Evolutionary conservation across 2,888 invertebrate genomes (phyloP).

Genomic region (Saturnia japonica): DNA sequence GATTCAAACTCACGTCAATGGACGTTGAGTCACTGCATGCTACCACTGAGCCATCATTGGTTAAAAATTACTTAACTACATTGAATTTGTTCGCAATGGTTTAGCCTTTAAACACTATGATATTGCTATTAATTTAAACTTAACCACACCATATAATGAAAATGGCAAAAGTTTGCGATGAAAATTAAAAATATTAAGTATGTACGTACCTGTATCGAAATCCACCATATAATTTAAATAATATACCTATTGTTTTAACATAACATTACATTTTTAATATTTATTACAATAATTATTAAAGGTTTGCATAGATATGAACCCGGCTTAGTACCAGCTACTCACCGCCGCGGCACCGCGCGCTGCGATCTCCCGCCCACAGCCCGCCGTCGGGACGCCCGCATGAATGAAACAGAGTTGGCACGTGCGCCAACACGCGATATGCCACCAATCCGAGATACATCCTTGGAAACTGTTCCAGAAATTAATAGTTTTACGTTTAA

Average conservation of each 20-base stretch:
- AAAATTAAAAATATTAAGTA: background rate
- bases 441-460: conserved; percentile 24
- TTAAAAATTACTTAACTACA: too few relatives aligned
- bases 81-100: too few relatives aligned
- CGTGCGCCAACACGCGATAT: conserved; percentile 23
- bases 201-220: too few relatives aligned
- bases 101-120: background rate
- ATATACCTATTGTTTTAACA: background rate
- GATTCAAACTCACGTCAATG: too few relatives aligned
- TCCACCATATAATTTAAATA: background rate
- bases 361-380: conserved; percentile 41
- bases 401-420: conserved; percentile 50
- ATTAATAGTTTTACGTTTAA: conserved; percentile 40
- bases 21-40: too few relatives aligned
- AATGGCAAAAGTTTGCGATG: background rate
- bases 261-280: background rate
- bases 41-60: too few relatives aligned
- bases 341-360: conserved; percentile 67
- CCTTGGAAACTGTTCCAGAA: conserved; percentile 41
- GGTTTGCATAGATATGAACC: conserved; percentile 9
- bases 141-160: background rate
- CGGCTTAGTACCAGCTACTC: conserved; percentile 63
- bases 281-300: background rate
- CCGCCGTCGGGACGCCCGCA: conserved; percentile 44
- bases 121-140: background rate